A percentile compares a stretch with the other conserved stretches of the same genome.
Conservation (phyloP, 2,888 invertebrate species). For the Digitonthophagus gazella region DNA sequence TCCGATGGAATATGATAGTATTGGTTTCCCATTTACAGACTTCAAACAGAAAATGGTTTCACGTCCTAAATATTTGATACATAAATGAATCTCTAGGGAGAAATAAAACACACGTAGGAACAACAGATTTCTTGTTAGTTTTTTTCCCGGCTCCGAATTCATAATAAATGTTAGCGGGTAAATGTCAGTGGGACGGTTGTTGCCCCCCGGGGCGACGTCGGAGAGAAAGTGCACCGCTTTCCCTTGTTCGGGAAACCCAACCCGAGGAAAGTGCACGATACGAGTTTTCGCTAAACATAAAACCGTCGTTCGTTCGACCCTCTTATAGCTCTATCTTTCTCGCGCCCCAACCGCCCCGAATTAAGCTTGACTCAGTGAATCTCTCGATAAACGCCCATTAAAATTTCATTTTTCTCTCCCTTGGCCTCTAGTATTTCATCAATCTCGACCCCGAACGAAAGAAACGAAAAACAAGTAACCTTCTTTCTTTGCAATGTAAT, state of each 20-base stretch:
- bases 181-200: background rate
- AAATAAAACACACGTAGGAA: background rate
- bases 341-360: constrained; percentile 6
- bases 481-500: too few relatives aligned
- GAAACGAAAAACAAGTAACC: too few relatives aligned
- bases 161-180: background rate
- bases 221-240: background rate
- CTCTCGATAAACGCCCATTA: constrained; percentile 14
- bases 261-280: background rate
- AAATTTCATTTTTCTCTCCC: constrained; percentile 15
- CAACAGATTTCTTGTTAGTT: background rate
- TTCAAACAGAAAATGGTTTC: too few relatives aligned
- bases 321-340: constrained; percentile 5
- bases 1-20: background rate
- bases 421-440: constrained; percentile 10
- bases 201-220: background rate
- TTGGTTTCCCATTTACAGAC: too few relatives aligned
- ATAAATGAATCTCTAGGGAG: background rate
- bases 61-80: too few relatives aligned
- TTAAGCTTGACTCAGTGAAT: constrained; percentile 4
- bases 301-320: background rate
- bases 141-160: background rate
- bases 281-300: constrained; percentile 5
- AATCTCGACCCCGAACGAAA: constrained; percentile 9
- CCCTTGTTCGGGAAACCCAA: background rate